Evolutionary conservation across 2,888 invertebrate species (phyloP).

Genomic region (Polymixis flavicincta): DNA sequence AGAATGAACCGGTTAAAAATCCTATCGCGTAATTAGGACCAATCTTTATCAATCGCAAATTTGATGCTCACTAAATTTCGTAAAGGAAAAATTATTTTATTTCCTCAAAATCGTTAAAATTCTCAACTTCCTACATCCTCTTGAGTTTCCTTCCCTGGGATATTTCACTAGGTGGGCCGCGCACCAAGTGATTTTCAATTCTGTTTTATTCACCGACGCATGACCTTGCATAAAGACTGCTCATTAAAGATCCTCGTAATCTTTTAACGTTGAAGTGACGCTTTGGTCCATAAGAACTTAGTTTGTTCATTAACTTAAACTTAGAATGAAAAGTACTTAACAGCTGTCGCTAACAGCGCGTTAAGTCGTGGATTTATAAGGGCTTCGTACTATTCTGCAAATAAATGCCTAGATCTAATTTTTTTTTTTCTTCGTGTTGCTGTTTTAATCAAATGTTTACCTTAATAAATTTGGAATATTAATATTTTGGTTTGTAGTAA

Average conservation of each 20-base stretch:
- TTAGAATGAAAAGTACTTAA: constrained; percentile 3
- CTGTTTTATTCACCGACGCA: constrained; percentile 25
- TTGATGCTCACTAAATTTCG: constrained; percentile 15
- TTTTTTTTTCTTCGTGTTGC: too few species aligned
- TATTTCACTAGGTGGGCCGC: constrained; percentile 19
- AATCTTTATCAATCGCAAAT: constrained; percentile 17
- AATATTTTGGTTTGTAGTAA: too few species aligned
- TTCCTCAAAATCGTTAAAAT: not conserved
- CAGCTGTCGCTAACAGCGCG: not conserved
- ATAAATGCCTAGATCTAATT: too few species aligned
- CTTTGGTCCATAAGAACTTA: constrained; percentile 5
- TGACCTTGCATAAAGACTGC: constrained; percentile 26
- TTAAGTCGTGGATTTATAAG: not conserved
- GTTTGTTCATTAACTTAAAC: constrained; percentile 43
- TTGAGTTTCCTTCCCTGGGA: not conserved
- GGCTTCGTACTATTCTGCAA: not conserved
- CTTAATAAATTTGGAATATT: too few species aligned
- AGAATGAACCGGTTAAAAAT: not conserved
- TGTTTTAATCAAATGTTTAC: not conserved
- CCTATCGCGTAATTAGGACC: not conserved
- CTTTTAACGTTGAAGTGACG: constrained; percentile 18
- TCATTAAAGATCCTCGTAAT: constrained; percentile 35
- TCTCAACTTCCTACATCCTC: not conserved
- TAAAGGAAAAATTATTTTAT: not conserved
- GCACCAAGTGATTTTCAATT: constrained; percentile 28